Evolutionary conservation across 2,888 invertebrate species (phyloP).

Genomic region (Bibio marci): DNA sequence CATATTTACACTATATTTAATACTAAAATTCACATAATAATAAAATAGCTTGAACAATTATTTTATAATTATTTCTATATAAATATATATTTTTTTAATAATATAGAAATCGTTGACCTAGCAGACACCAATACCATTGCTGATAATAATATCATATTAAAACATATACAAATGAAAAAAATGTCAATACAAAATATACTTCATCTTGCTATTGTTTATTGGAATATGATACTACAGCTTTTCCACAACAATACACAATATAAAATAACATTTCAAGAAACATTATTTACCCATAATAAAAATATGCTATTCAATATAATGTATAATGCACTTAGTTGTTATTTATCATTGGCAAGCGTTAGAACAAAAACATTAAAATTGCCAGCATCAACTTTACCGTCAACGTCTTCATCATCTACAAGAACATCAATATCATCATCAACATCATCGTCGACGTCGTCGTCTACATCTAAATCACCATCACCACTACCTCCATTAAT

Average conservation of each 20-base stretch:
- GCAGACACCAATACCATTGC: too few relatives aligned
- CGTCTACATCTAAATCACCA: neutral
- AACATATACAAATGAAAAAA: too few relatives aligned
- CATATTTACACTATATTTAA: too few relatives aligned
- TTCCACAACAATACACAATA: conserved; percentile 22
- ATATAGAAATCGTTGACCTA: neutral
- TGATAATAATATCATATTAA: too few relatives aligned
- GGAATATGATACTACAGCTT: conserved; percentile 25
- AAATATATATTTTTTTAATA: too few relatives aligned
- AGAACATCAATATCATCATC: neutral
- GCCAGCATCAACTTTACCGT: too few relatives aligned
- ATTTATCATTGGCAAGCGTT: conserved; percentile 13
- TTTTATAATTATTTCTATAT: too few relatives aligned
- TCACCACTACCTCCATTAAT: too few relatives aligned
- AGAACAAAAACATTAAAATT: neutral
- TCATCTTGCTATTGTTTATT: conserved; percentile 22
- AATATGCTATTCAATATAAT: conserved; percentile 7
- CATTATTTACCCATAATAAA: conserved; percentile 13
- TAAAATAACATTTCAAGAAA: conserved; percentile 21
- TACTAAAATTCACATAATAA: too few relatives aligned
- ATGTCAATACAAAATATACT: conserved; percentile 8
- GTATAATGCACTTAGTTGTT: conserved; percentile 18
- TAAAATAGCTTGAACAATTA: too few relatives aligned
- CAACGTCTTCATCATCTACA: neutral
- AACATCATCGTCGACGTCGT: neutral